Evolutionary conservation across 2,888 invertebrate species (phyloP), one percentile per base, ranked within the genome.

Genomic region (Chloroclysta siterata): DNA sequence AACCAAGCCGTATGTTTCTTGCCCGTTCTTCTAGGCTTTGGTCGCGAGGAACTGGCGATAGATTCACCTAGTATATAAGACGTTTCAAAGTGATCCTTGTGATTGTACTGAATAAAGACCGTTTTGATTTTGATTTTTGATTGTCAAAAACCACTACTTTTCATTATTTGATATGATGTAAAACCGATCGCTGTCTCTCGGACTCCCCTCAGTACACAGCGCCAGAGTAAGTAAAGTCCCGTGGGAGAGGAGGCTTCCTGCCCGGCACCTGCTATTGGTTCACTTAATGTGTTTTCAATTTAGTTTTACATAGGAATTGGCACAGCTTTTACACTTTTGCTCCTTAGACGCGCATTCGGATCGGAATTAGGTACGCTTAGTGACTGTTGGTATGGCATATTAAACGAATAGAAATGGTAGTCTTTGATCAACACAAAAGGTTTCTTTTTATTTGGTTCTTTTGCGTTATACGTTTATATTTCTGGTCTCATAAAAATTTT

Each of bases 251-350:
- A 22, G 22, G 42, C 42, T 50, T 22, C 11, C 59, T 33, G 22
- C 52, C 33, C 36, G 36, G 36, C 36, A 22, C 29, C 44, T 60
- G 53, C 22, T 44, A 46, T 53, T 53, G 56, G 47, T 47, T 42
- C 57, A 2, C 46, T 58, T 65, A 65, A 61, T 65, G 65, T 55
- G 54, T 62, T 61, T 65, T 39, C 61, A 58, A 61, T 61, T 60
- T 59, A 52, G 46, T 57, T 65, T 65, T 50, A 54, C 60, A 65
- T 61, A 51, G 44, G 42, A 51, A 65, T 65, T 51, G 57, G 28
- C 33, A 42, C 6, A 33, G 33, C 41, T 50, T 50, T 39, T 41
- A 46, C 36, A 52, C 46, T 36, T 22, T 60, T 53, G 36, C 15
- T 36, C 51, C 15, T 50, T 48, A 13, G 13, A 29, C 46, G 5